Evolutionary conservation across 1,140 invertebrate species (phyloP).

Genomic region (Nebria ingens): DNA sequence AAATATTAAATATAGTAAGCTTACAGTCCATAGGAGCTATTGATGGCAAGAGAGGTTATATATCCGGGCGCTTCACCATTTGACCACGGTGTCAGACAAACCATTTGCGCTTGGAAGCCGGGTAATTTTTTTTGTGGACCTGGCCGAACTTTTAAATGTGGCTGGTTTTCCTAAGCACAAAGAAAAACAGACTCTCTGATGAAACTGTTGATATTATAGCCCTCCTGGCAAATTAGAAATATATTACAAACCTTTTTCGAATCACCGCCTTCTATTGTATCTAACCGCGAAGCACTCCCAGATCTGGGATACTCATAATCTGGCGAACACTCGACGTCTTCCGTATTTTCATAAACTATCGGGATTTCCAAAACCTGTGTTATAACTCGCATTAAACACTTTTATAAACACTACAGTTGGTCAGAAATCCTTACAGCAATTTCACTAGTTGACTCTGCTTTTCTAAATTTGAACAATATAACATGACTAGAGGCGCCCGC

Average conservation of each 20-base stretch:
- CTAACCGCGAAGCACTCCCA: conserved; percentile 38
- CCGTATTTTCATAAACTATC: conserved; percentile 70
- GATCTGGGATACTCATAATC: conserved; percentile 64
- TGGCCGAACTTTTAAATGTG: conserved; percentile 57
- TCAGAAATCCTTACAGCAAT: conserved; percentile 54
- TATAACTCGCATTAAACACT: not conserved
- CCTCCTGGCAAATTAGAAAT: not conserved
- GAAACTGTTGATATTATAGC: conserved; percentile 17
- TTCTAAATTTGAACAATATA: conserved; percentile 90
- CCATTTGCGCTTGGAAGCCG: conserved; percentile 91
- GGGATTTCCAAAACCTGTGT: conserved; percentile 75
- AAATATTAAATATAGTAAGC: conserved; percentile 36
- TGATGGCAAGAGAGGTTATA: conserved; percentile 83
- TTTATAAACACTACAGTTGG: not conserved
- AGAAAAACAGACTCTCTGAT: conserved; percentile 27
- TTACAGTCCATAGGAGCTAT: conserved; percentile 95
- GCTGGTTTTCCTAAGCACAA: conserved; percentile 40
- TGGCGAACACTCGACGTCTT: conserved; percentile 66
- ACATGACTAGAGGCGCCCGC: conserved; percentile 88
- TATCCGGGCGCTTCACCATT: conserved; percentile 69
- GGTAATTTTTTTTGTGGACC: conserved; percentile 71
- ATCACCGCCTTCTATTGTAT: conserved; percentile 44
- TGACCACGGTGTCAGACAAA: conserved; percentile 78
- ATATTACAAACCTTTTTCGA: conserved; percentile 51
- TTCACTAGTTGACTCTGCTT: conserved; percentile 77